Base-by-base conservation (phyloP, 2,888 invertebrate species). In the Ischnus inquisitorius region DNA sequence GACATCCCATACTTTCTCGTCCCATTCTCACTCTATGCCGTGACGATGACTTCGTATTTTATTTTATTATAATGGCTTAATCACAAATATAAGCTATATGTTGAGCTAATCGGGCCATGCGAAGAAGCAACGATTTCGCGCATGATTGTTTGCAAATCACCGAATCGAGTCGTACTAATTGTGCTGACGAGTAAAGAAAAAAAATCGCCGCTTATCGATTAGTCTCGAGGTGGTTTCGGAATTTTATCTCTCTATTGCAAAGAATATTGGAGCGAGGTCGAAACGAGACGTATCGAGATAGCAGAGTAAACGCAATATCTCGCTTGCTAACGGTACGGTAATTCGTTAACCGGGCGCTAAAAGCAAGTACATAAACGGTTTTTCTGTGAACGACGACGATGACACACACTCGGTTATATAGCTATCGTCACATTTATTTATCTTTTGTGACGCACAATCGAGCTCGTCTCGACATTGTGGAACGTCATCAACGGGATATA, bases 371-470 rank as follows among this genome's bases (percentile, higher is more conserved):
- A 10, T 22, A 54, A 54, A 54, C 54, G 54, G 54, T 54, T 10
- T 54, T 19, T 22, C 54, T 54, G 19, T 54, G 19, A n/a, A n/a
- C 10, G 54, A 22, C 54, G 54, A 54, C 54, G 54, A 54, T 54
- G 54, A 54, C 54, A 54, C 51, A 51, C 16, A 19, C 19, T 19
- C 22, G 19, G 54, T 22, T 22, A 22, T 22, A 22, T 22, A 54
- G 19, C 54, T 54, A 54, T 54, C 54, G 54, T 54, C 54, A 12
- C 22, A 54, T 54, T 54, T 54, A 54, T 54, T 54, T 54, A 19
- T 54, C 54, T 8, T 22, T 54, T 22, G 12, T 54, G 54, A 54
- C 54, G 54, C 54, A 54, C 54, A 16, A 54, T 0, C 22, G 22
- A 19, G 10, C 54, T 54, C 22, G 54, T 12, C 22, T 22, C 10